Base-by-base conservation (phyloP, 2,888 invertebrate species). In the Phortica magna region DNA sequence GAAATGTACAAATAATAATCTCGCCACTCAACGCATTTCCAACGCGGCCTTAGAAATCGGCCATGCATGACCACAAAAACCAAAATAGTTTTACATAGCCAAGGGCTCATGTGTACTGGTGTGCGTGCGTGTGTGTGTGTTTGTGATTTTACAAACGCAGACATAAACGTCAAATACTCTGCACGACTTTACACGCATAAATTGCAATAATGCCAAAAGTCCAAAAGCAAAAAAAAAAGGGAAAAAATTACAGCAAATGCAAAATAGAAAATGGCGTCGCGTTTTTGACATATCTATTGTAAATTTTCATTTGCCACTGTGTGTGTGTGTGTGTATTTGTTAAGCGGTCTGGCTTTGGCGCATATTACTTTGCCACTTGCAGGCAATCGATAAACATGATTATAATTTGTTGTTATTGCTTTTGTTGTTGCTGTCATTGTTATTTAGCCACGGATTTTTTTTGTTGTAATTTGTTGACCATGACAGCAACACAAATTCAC, bases 1-100 rank as follows among this genome's bases (percentile, higher is more conserved):
- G 41, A 86, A 84, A 85, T 85, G 81, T 82, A 76, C 83, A 85
- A 85, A 87, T 85, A 85, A 85, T 87, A 85, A 85, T 85, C 85
- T 87, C 85, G 19, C 61, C 61, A 61, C 61, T 61, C 61, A 61
- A 61, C 61, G 19, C 17, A 61, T 6, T 48, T 9, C 61, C 55
- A 22, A 19, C 9, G 48, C 14, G 48, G 48, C 48, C 61, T 61
- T 17, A 61, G 19, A 17, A 55, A 22, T 61, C 22, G 61, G 19
- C 22, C 61, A 61, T 70, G 70, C 10, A 79, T 73, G 77, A 81
- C 85, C 87, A 83, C 83, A 82, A 82, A 31, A 85, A 82, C 79
- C 77, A 81, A 85, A 86, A 80, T 81, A 83, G 83, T 84, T 73
- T 79, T 83, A 59, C 73, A 55, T 79, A 74, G 83, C 84, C 71